Conservation (phyloP, 1,140 invertebrate genomes). For the Zaprionus inermis region DNA sequence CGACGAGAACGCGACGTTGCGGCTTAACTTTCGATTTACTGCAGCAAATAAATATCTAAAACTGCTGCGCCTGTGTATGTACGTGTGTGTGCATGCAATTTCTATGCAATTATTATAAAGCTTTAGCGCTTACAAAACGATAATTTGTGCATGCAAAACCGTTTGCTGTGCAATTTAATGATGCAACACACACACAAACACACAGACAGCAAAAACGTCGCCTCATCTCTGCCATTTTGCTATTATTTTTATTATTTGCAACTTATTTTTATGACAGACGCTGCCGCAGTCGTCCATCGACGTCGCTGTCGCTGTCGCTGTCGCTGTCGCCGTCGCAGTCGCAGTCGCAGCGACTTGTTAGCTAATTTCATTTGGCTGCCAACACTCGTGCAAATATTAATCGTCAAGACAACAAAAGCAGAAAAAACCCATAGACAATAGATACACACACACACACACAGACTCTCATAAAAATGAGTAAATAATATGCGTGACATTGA, state of each 20-base stretch:
- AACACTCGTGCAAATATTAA: slow-evolving; percentile 51
- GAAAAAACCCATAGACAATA: slow-evolving; percentile 46
- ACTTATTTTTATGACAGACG: slow-evolving; percentile 71
- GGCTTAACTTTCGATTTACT: slow-evolving; percentile 6
- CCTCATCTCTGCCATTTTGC: slow-evolving; percentile 67
- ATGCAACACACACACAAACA: slow-evolving; percentile 30
- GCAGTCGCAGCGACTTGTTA: slow-evolving; percentile 55
- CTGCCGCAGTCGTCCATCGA: neutral
- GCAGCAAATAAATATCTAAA: neutral
- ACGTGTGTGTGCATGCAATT: neutral
- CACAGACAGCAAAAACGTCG: slow-evolving; percentile 24
- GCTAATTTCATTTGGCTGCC: slow-evolving; percentile 59
- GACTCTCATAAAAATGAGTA: slow-evolving; percentile 47
- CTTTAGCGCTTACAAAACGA: slow-evolving; percentile 30
- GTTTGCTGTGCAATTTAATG: slow-evolving; percentile 29
- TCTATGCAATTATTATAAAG: slow-evolving; percentile 17
- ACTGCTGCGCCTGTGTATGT: neutral
- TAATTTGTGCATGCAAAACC: slow-evolving; percentile 44
- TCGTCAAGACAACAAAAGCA: slow-evolving; percentile 40
- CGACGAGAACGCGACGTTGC: neutral
- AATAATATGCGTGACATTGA: slow-evolving; percentile 80
- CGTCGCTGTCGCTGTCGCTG: slow-evolving; percentile 7
- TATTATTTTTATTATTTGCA: slow-evolving; percentile 76
- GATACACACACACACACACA: slow-evolving; percentile 28
- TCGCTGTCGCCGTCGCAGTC: neutral